Percentiles rank a stretch among this genome's conserved stretches.
These are phyloP conservation scores for Eulemur coronatus DNA, from an alignment of 2,797 vertebrate species.

Conservation along the genomic window DNA sequence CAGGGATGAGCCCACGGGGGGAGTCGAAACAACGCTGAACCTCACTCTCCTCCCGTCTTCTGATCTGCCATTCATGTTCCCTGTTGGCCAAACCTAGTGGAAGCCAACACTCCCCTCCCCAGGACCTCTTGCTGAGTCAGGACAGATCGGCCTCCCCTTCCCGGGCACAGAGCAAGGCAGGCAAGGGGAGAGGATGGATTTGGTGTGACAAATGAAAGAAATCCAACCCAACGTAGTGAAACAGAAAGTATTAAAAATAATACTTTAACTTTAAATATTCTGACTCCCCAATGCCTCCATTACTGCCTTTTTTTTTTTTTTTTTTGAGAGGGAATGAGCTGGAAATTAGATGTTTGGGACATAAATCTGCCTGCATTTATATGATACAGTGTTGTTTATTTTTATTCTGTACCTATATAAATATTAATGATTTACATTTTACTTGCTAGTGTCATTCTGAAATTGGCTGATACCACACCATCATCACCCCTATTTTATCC, in stretches of 20 bases:
- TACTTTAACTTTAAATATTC: not conserved
- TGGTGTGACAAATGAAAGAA: not conserved
- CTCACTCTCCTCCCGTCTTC: not conserved
- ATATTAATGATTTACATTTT: conserved; percentile 19
- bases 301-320: not conserved
- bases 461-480: not conserved
- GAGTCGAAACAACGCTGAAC: not conserved
- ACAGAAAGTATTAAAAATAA: not conserved
- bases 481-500: not conserved
- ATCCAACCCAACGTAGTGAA: not conserved
- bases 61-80: not conserved
- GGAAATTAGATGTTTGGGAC: conserved; percentile 7
- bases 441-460: not conserved
- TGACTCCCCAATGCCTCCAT: not conserved
- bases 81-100: not conserved
- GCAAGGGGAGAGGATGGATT: not conserved
- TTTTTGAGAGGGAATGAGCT: not conserved
- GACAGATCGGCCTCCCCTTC: not conserved
- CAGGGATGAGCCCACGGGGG: not conserved
- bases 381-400: conserved; percentile 31
- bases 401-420: not conserved
- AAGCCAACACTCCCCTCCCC: not conserved
- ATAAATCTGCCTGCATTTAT: not conserved
- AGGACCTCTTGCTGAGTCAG: not conserved
- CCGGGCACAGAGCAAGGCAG: not conserved